A percentile compares a stretch with the other conserved stretches of the same genome.
Evolutionary conservation across 2,113 vertebrate species (phyloP).

Genomic region (Ariopsis seemanni): DNA sequence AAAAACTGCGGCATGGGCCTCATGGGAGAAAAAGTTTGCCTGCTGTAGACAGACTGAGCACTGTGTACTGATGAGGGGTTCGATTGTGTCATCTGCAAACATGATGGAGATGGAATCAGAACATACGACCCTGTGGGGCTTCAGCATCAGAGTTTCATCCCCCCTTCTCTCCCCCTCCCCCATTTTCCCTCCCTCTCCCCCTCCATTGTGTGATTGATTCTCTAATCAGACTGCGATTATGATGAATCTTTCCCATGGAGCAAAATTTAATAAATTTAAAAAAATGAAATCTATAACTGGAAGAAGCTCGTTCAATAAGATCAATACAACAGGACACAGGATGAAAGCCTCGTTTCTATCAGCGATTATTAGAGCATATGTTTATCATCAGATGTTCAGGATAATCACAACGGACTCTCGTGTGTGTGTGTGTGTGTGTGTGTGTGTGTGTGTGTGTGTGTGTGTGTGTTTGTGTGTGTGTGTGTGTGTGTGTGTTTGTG

Average conservation of each 20-base stretch:
- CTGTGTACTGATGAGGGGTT: neutral
- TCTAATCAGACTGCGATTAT: conserved; percentile 56
- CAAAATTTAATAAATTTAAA: neutral
- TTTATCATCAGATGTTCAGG: conserved; percentile 36
- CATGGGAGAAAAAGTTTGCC: neutral
- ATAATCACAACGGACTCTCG: conserved; percentile 31
- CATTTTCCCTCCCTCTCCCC: too few relatives aligned
- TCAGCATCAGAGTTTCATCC: too few relatives aligned
- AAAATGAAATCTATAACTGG: conserved; percentile 38
- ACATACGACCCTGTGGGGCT: neutral
- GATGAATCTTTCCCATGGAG: conserved; percentile 38
- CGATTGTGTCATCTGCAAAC: neutral
- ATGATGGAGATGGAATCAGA: neutral
- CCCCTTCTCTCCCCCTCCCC: too few relatives aligned
- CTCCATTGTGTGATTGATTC: conserved; percentile 52
- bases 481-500: too few relatives aligned
- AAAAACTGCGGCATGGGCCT: neutral
- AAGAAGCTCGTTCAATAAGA: conserved; percentile 42
- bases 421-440: neutral
- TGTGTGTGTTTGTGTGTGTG: too few relatives aligned
- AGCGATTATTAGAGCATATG: conserved; percentile 6
- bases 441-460: too few relatives aligned
- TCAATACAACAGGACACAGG: conserved; percentile 49
- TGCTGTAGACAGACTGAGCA: neutral
- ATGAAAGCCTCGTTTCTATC: conserved; percentile 39